Conservation (phyloP, 2,113 vertebrate species). For the Melanerpes formicivorus region DNA sequence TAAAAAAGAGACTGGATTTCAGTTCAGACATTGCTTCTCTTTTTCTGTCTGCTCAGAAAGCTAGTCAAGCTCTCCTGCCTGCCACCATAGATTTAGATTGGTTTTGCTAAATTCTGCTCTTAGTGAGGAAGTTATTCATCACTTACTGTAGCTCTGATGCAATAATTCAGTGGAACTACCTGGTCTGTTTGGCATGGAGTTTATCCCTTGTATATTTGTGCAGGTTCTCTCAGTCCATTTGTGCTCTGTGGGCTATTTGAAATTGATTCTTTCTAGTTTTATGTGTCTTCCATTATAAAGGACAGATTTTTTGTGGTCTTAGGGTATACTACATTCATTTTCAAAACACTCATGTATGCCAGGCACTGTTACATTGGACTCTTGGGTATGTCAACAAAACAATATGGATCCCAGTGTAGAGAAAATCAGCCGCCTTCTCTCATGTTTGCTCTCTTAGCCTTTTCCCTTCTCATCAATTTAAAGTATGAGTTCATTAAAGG, state of each 20-base stretch:
- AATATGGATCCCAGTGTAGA: background rate
- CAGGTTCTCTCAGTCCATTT: background rate
- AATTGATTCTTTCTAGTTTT: constrained; percentile 36
- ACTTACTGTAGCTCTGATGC: background rate
- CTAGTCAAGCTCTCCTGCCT: background rate
- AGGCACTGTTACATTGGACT: background rate
- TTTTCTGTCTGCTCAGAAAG: background rate
- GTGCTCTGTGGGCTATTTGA: background rate
- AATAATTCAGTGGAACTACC: constrained; percentile 17
- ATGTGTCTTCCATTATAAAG: background rate
- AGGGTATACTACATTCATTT: background rate
- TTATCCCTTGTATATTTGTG: background rate
- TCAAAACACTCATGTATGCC: background rate
- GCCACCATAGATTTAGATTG: background rate
- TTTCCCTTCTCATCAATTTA: background rate
- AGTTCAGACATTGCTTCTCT: background rate
- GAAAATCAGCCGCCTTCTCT: background rate
- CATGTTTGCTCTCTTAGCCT: background rate
- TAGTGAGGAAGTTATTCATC: background rate
- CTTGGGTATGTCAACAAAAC: background rate
- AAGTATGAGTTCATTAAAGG: background rate
- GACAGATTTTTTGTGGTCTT: constrained; percentile 1
- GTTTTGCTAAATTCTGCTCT: constrained; percentile 13
- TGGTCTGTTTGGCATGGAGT: background rate
- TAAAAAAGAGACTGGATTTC: background rate